phyloP scores from a whole-genome alignment of 1,140 invertebrate genomes.

The Caerostris extrusa region DNA sequence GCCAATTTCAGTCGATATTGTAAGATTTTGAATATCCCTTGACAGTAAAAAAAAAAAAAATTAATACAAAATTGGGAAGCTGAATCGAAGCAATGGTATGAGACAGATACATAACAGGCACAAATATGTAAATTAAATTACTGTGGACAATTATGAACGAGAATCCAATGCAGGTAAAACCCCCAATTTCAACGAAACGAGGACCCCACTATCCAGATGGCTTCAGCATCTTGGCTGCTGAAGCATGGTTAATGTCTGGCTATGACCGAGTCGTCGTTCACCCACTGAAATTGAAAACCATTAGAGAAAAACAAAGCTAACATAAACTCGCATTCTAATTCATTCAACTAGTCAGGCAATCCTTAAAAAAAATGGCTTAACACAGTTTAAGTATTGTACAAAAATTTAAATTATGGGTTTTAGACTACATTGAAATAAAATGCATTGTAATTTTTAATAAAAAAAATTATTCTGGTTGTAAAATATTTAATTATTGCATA shows the following conservation, averaged over 20 bases:
- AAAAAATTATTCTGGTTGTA: neutral
- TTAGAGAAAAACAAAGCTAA: slow-evolving; percentile 76
- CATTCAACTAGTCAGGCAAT: slow-evolving; percentile 26
- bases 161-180: slow-evolving; percentile 74
- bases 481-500: neutral
- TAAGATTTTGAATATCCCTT: too few species aligned
- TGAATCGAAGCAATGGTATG: neutral
- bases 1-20: too few species aligned
- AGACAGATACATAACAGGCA: slow-evolving; percentile 69
- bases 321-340: slow-evolving; percentile 40
- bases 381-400: neutral
- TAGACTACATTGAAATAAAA: neutral
- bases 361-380: neutral
- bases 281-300: slow-evolving; percentile 77
- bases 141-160: slow-evolving; percentile 68
- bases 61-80: too few species aligned
- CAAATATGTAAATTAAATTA: slow-evolving; percentile 76
- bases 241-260: slow-evolving; percentile 58
- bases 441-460: neutral
- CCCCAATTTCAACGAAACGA: slow-evolving; percentile 61
- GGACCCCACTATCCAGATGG: slow-evolving; percentile 33
- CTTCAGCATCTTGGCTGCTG: slow-evolving; percentile 73
- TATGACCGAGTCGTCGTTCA: slow-evolving; percentile 53
- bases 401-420: neutral
- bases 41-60: too few species aligned